Evolutionary conservation across 1,140 invertebrate species (phyloP).

Genomic region (Berghia stephanieae): DNA sequence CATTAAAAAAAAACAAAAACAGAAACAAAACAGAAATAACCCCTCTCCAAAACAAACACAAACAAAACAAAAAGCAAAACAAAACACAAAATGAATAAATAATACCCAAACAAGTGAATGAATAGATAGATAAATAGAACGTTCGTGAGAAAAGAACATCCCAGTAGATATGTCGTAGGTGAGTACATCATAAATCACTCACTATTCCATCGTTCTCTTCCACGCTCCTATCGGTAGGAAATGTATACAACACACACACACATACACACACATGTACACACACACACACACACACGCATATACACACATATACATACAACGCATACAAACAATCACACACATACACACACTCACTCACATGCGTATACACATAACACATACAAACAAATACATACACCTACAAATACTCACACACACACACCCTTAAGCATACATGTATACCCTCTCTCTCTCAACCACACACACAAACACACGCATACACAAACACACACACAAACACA

Average conservation of each 20-base stretch:
- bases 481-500: slow-evolving; percentile 5
- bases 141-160: background rate
- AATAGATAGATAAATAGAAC: background rate
- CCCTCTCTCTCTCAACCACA: background rate
- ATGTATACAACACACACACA: background rate
- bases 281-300: background rate
- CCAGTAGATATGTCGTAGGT: background rate
- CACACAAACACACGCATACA: background rate
- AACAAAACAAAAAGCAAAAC: background rate
- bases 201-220: background rate
- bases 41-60: background rate
- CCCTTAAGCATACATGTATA: background rate
- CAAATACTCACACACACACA: slow-evolving; percentile 10
- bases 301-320: background rate
- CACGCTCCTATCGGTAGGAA: background rate
- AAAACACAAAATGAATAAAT: background rate
- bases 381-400: background rate
- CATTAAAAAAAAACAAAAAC: too few relatives aligned
- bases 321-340: background rate
- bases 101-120: background rate
- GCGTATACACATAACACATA: background rate
- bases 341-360: background rate
- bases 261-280: background rate
- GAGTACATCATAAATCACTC: background rate
- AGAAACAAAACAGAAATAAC: background rate